A percentile compares a stretch with the other conserved stretches of the same genome.
phyloP scores from a whole-genome alignment of 2,113 vertebrate genomes.

The Blennius ocellaris region DNA sequence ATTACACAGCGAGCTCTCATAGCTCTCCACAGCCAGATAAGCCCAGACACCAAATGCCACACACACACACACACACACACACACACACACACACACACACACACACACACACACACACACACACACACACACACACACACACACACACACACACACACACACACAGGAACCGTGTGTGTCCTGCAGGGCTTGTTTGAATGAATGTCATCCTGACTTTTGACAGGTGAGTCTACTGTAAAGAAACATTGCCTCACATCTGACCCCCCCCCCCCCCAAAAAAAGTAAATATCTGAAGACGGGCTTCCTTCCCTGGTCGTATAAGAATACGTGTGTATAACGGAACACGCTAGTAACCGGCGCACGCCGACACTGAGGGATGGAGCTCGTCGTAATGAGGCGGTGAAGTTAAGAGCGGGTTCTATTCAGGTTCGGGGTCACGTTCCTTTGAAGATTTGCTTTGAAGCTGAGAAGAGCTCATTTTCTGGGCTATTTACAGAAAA shows the following conservation, averaged over 20 bases:
- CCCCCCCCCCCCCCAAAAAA: no score
- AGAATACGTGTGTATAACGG: not conserved
- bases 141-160: slow-evolving; percentile 39
- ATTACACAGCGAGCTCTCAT: slow-evolving; percentile 79
- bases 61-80: slow-evolving; percentile 17
- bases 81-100: no score
- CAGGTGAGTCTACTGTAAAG: slow-evolving; percentile 36
- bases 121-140: slow-evolving; percentile 46
- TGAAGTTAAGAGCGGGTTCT: slow-evolving; percentile 3
- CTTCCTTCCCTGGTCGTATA: slow-evolving; percentile 27
- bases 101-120: slow-evolving; percentile 26
- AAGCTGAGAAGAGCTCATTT: no score
- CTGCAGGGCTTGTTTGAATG: slow-evolving; percentile 49
- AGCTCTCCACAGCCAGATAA: slow-evolving; percentile 77
- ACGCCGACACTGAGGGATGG: slow-evolving; percentile 3
- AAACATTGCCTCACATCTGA: slow-evolving; percentile 29
- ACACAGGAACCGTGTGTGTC: not conserved
- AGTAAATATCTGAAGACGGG: slow-evolving; percentile 44
- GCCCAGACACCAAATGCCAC: slow-evolving; percentile 64
- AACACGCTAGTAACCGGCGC: slow-evolving; percentile 44
- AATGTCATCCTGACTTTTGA: slow-evolving; percentile 49
- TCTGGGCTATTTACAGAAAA: no score
- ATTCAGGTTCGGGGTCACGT: no score
- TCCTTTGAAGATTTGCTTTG: no score
- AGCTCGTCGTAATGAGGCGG: slow-evolving; percentile 25